Conservation (phyloP, 1,140 invertebrate genomes). For the Melipona quadrifasciata region DNA sequence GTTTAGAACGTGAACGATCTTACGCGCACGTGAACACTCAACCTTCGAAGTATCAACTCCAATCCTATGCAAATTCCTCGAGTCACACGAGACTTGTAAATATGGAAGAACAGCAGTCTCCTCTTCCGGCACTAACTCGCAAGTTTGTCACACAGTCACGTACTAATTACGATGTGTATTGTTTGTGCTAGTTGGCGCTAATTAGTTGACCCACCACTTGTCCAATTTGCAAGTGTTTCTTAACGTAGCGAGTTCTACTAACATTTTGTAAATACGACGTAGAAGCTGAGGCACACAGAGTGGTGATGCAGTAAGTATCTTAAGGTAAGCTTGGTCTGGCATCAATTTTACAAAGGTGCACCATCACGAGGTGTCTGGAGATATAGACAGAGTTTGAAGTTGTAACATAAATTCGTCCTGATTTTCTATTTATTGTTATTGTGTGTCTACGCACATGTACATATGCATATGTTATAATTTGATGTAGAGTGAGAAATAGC, state of each 20-base stretch:
- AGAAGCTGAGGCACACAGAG: not conserved
- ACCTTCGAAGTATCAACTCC: not conserved
- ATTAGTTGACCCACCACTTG: not conserved
- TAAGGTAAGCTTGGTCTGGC: not conserved
- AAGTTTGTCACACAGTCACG: not conserved
- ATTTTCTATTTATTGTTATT: not conserved
- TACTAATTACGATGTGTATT: constrained; percentile 18
- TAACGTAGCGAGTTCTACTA: not conserved
- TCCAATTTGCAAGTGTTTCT: not conserved
- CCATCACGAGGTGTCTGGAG: not conserved
- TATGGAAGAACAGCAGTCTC: not conserved
- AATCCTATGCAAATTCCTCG: not conserved
- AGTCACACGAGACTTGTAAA: not conserved
- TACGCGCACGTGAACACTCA: not conserved
- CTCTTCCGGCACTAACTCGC: not conserved
- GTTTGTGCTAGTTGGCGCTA: not conserved
- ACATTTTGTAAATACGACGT: not conserved
- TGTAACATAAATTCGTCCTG: not conserved
- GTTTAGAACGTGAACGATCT: constrained; percentile 10
- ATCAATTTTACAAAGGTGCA: not conserved
- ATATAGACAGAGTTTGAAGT: not conserved
- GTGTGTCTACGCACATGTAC: too few species aligned
- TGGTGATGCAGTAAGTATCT: not conserved
- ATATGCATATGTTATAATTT: not conserved
- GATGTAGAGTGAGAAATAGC: not conserved